phyloP scores from a whole-genome alignment of 1,140 invertebrate genomes.

The Andricus grossulariae region DNA sequence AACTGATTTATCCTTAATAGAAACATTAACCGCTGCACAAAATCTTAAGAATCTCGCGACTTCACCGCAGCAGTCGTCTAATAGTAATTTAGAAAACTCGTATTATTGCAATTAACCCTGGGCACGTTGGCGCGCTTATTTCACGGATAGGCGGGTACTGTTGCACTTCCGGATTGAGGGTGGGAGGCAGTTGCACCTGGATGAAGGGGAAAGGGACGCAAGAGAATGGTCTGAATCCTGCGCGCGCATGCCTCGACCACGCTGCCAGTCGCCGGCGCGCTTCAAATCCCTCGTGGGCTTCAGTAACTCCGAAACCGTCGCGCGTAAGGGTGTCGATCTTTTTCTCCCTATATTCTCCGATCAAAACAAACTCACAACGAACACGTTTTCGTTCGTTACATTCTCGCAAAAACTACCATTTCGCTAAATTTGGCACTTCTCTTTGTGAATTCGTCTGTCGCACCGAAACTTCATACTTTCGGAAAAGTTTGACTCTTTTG shows the following conservation, averaged over 20 bases:
- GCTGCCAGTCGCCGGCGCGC: constrained; percentile 59
- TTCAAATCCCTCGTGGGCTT: constrained; percentile 55
- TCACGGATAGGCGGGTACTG: constrained; percentile 51
- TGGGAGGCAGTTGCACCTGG: constrained; percentile 49
- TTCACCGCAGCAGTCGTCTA: constrained; percentile 5
- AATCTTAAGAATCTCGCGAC: neutral
- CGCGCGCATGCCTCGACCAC: constrained; percentile 64
- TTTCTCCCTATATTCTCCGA: constrained; percentile 14
- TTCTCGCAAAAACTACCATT: neutral
- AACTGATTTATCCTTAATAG: neutral
- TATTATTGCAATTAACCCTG: constrained; percentile 32
- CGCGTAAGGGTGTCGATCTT: constrained; percentile 34
- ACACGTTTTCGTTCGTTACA: neutral
- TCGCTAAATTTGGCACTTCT: neutral
- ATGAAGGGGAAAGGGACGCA: constrained; percentile 41
- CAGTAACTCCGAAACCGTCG: constrained; percentile 61
- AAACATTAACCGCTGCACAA: constrained; percentile 18
- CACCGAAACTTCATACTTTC: too few species aligned
- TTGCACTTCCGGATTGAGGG: constrained; percentile 55
- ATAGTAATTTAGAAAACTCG: constrained; percentile 23
- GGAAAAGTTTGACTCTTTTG: too few species aligned
- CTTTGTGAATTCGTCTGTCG: too few species aligned
- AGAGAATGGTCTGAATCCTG: constrained; percentile 50
- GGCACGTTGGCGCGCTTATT: constrained; percentile 26
- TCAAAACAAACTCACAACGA: neutral